Percentiles rank a stretch among this genome's conserved stretches.
Evolutionary conservation across 2,888 invertebrate genomes (phyloP).

Genomic region (Dasypogon diadema): DNA sequence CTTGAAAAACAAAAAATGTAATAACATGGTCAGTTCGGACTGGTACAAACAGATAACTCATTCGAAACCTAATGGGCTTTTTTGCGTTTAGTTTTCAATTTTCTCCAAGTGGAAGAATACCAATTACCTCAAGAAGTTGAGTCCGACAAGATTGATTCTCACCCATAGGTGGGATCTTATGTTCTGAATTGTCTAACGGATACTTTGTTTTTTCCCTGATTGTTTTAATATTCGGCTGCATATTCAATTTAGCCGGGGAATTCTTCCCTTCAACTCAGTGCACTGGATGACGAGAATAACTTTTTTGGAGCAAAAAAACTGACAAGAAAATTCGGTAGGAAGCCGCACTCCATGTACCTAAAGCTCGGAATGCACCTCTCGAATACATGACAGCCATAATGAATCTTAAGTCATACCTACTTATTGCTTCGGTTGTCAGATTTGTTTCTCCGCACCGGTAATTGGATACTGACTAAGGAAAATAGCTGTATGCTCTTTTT

Average conservation of each 20-base stretch:
- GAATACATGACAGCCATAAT: conserved; percentile 43
- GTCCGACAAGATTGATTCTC: conserved; percentile 40
- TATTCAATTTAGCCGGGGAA: conserved; percentile 4
- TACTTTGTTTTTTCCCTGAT: conserved; percentile 21
- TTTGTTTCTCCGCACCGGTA: conserved; percentile 41
- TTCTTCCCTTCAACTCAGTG: conserved; percentile 13
- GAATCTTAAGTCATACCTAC: conserved; percentile 34
- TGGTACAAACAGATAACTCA: conserved; percentile 33
- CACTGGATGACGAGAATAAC: conserved; percentile 3
- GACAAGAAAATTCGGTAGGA: conserved; percentile 43
- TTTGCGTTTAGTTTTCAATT: conserved; percentile 38
- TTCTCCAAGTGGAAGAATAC: conserved; percentile 38
- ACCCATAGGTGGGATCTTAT: conserved; percentile 44
- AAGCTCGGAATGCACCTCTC: conserved; percentile 42
- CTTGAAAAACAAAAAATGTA: conserved; percentile 40
- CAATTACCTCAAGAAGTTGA: conserved; percentile 38
- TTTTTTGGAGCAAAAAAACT: conserved; percentile 1
- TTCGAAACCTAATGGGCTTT: conserved; percentile 43
- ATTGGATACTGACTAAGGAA: conserved; percentile 41
- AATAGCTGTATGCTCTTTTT: conserved; percentile 7
- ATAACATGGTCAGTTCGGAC: conserved; percentile 35
- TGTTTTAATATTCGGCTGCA: conserved; percentile 39
- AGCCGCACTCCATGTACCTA: not conserved
- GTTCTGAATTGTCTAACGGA: conserved; percentile 27
- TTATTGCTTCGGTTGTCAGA: conserved; percentile 48